Conservation (phyloP, 1,140 invertebrate species). For the Chironomus tepperi region DNA sequence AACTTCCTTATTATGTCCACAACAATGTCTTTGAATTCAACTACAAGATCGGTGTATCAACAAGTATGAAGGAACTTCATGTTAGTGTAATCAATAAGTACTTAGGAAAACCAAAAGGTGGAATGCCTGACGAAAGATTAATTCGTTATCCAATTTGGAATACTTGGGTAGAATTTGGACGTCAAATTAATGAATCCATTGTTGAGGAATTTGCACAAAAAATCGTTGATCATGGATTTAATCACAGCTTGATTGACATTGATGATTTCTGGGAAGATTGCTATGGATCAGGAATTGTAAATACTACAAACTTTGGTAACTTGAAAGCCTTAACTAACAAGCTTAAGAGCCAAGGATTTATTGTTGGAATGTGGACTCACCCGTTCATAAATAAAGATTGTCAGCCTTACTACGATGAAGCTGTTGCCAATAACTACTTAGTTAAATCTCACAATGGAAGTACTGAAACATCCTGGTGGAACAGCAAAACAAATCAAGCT, state of each 20-base stretch:
- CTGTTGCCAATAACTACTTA: slow-evolving; percentile 44
- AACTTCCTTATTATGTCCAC: slow-evolving; percentile 41
- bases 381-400: slow-evolving; percentile 74
- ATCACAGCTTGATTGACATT: slow-evolving; percentile 68
- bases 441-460: slow-evolving; percentile 46
- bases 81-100: slow-evolving; percentile 45
- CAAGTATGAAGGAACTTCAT: slow-evolving; percentile 48
- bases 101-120: slow-evolving; percentile 47
- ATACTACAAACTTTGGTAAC: slow-evolving; percentile 55
- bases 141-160: slow-evolving; percentile 72
- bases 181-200: slow-evolving; percentile 50
- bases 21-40: slow-evolving; percentile 35
- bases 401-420: slow-evolving; percentile 45
- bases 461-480: slow-evolving; percentile 66
- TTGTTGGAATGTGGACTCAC: slow-evolving; percentile 70
- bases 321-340: slow-evolving; percentile 43
- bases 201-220: slow-evolving; percentile 58
- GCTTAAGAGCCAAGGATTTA: slow-evolving; percentile 51
- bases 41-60: slow-evolving; percentile 48
- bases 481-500: slow-evolving; percentile 48
- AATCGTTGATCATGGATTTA: slow-evolving; percentile 55
- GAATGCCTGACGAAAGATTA: slow-evolving; percentile 56
- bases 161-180: slow-evolving; percentile 74
- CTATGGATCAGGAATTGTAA: slow-evolving; percentile 66
- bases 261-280: slow-evolving; percentile 77